Percentiles rank a stretch among this genome's conserved stretches.
These are phyloP conservation scores for Philaenus spumarius DNA, from an alignment of 1,140 invertebrate species.

Conservation along the genomic window DNA sequence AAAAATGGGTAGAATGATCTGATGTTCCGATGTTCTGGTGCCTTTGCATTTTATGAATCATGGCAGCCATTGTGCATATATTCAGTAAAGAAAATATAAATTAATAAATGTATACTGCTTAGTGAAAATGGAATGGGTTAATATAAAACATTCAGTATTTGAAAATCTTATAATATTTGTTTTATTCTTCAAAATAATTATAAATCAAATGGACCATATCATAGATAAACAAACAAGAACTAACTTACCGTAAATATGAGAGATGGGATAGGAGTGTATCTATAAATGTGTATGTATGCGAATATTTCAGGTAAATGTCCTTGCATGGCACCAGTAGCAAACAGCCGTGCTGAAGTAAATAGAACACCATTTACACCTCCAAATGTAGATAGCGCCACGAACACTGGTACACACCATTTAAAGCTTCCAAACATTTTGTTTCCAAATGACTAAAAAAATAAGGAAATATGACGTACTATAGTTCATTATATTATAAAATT, in stretches of 20 bases:
- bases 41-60: too few species aligned
- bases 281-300: constrained; percentile 64
- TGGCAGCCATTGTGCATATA: too few species aligned
- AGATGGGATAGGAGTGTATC: constrained; percentile 73
- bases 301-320: constrained; percentile 75
- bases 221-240: too few species aligned
- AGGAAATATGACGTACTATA: background rate
- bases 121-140: too few species aligned
- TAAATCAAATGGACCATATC: too few species aligned
- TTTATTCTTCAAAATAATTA: too few species aligned
- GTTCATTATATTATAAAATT: too few species aligned
- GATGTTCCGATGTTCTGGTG: too few species aligned
- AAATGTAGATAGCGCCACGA: constrained; percentile 76
- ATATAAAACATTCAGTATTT: background rate
- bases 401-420: constrained; percentile 78
- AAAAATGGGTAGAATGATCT: too few species aligned
- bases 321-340: constrained; percentile 70
- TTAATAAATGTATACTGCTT: too few species aligned
- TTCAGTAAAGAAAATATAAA: too few species aligned
- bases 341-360: constrained; percentile 77
- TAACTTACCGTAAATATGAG: constrained; percentile 64
- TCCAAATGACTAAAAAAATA: constrained; percentile 56
- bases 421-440: constrained; percentile 66
- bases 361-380: constrained; percentile 89
- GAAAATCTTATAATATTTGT: background rate